Evolutionary conservation across 2,797 vertebrate species (phyloP).

Genomic region (Hephaestus fuliginosus): DNA sequence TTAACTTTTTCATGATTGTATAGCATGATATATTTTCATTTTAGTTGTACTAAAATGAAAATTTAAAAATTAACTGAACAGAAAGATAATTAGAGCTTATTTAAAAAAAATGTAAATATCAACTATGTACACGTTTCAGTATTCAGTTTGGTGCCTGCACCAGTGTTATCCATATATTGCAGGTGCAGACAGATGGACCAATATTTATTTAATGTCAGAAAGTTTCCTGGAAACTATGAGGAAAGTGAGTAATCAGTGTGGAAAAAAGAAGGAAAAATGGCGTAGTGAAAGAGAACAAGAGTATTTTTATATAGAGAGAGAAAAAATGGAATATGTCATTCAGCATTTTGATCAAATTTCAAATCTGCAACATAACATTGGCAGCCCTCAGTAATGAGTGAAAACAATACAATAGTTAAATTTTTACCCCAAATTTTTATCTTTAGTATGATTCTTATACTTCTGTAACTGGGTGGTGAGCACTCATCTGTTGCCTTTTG

Average conservation of each 20-base stretch:
- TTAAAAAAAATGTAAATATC: not conserved
- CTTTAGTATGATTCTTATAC: too few relatives aligned
- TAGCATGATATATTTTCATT: not conserved
- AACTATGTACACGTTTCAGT: not conserved
- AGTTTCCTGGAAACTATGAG: conserved; percentile 11
- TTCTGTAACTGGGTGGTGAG: not conserved
- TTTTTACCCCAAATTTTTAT: not conserved
- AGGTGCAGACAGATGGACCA: not conserved
- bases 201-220: conserved; percentile 31
- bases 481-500: not conserved
- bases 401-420: not conserved
- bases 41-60: not conserved
- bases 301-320: not conserved
- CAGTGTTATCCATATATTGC: not conserved
- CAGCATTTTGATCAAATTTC: not conserved
- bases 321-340: not conserved
- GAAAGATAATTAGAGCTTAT: not conserved
- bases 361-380: not conserved
- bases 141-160: not conserved
- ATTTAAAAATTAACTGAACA: not conserved
- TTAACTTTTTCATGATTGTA: not conserved
- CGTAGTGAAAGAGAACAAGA: not conserved
- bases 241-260: conserved; percentile 13
- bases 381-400: not conserved
- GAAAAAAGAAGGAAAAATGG: not conserved